Evolutionary conservation across 1,140 invertebrate species (phyloP).

Genomic region (Lasioglossum albipes): DNA sequence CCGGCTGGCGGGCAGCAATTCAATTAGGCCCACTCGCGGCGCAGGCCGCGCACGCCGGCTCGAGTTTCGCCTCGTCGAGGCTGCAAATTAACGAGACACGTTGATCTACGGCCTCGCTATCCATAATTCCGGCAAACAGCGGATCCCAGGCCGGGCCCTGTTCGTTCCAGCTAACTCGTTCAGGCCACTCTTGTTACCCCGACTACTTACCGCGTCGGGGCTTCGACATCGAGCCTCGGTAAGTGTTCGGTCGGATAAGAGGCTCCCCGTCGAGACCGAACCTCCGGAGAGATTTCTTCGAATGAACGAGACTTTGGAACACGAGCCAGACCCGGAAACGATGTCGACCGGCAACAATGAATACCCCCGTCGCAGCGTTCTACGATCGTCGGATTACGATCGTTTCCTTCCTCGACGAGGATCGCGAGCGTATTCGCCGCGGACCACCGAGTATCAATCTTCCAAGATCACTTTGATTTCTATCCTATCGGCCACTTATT

Average conservation of each 20-base stretch:
- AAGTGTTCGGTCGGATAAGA: slow-evolving; percentile 38
- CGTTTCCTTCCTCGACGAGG: background rate
- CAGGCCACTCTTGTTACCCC: slow-evolving; percentile 25
- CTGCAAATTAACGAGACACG: slow-evolving; percentile 19
- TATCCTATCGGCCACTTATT: background rate
- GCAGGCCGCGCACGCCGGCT: no score
- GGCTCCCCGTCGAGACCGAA: background rate
- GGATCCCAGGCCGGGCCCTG: background rate
- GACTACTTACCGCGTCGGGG: slow-evolving; percentile 29
- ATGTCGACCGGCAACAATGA: slow-evolving; percentile 25
- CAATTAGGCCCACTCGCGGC: slow-evolving; percentile 2
- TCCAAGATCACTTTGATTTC: slow-evolving; percentile 33
- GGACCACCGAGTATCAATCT: slow-evolving; percentile 10
- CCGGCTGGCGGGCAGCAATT: background rate
- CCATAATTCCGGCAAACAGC: slow-evolving; percentile 16
- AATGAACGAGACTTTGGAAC: background rate
- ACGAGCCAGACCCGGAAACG: background rate
- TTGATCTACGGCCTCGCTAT: background rate
- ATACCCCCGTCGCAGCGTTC: background rate
- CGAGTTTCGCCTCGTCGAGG: background rate
- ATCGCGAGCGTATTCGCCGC: background rate
- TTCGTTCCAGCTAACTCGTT: slow-evolving; percentile 3
- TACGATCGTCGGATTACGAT: slow-evolving; percentile 6
- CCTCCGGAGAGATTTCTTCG: background rate
- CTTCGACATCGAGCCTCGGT: slow-evolving; percentile 19